Base-by-base conservation (phyloP, 2,888 invertebrate genomes). In the Ferrisia virgata region DNA sequence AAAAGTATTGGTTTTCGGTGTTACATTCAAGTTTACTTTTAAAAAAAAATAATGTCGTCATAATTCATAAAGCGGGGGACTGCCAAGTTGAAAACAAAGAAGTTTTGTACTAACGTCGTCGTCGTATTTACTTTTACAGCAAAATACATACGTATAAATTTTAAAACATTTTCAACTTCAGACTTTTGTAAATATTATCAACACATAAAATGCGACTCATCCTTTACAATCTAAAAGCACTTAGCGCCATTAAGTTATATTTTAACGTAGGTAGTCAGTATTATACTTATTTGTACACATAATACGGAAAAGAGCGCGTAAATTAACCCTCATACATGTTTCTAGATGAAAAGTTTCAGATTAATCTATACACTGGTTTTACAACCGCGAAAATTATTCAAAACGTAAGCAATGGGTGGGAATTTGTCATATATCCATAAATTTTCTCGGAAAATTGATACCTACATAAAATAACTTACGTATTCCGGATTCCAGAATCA, bases 81-180 rank as follows among this genome's bases (percentile, higher is more conserved):
- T 36, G 36, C 72, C 33, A 76, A 36, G 72, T 18, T 76, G 72
- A 76, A 76, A 76, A 76, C 72, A 76, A 76, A 76, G 72, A 76
- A 76, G 72, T 76, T 76, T 76, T 36, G 64, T 64, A 31, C 28
- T 15, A 64, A 15, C 64, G 64, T 64, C 64, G 64, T 64, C 64
- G 64, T 76, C 31, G 72, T 36, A 64, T 64, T 64, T 64, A 36
- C 36, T 76, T 76, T 76, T 36, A 36, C 36, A 36, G 36, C 72
- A 18, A 76, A 76, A 76, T 76, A 53, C 53, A 76, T 76, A 53
- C 53, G 36, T 76, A 76, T 76, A 76, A 64, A 64, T 64, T 76
- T 76, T 76, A 76, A n/a, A n/a, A 76, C 36, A 76, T 76, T 76
- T 76, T 76, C 72, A 36, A 36, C 72, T 36, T 76, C 36, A 36